These are phyloP conservation scores for Meiosimyza decipiens DNA, from an alignment of 2,888 invertebrate genomes.

Conservation along the genomic window DNA sequence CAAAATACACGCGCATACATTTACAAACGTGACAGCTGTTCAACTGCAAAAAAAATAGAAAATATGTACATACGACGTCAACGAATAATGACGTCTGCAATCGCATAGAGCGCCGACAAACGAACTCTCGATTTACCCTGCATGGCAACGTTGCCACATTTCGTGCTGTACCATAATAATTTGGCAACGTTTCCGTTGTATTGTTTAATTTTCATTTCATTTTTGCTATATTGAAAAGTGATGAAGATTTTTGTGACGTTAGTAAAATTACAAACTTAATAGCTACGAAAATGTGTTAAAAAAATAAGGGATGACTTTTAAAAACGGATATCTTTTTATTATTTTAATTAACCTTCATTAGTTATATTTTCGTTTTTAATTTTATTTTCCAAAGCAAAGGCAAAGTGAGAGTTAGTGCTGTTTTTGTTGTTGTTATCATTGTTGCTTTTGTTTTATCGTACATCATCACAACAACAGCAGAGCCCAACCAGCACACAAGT, in stretches of 20 bases:
- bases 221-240: no score
- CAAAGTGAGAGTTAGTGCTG: not conserved
- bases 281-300: no score
- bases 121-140: slow-evolving; percentile 4
- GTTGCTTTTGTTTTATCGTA: slow-evolving; percentile 12
- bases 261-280: no score
- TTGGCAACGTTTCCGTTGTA: slow-evolving; percentile 23
- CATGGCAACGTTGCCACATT: slow-evolving; percentile 30
- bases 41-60: not conserved
- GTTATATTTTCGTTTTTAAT: no score
- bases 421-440: not conserved
- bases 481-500: slow-evolving; percentile 1
- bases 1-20: slow-evolving; percentile 10
- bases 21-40: slow-evolving; percentile 32
- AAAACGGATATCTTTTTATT: no score
- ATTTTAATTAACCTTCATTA: no score
- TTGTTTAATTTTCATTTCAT: no score
- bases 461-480: slow-evolving; percentile 10
- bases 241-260: no score
- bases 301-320: no score
- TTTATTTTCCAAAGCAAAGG: not conserved
- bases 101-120: slow-evolving; percentile 8
- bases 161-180: slow-evolving; percentile 14
- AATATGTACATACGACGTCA: no score
- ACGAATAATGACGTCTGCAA: slow-evolving; percentile 31